Evolutionary conservation across 2,888 invertebrate genomes (phyloP).

Genomic region (Quadriops clusia): DNA sequence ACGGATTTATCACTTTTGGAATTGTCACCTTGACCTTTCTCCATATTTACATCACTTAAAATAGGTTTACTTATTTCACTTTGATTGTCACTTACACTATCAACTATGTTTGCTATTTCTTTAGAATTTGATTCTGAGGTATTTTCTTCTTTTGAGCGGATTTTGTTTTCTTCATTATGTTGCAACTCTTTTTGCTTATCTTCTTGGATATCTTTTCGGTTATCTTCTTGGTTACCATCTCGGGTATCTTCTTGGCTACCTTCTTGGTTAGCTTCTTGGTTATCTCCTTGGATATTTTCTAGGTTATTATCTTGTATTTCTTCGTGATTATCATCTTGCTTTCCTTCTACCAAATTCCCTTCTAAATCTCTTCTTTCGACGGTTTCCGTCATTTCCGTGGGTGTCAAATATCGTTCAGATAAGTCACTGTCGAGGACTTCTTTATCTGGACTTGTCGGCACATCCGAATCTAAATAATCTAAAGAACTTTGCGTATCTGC

Average conservation of each 20-base stretch:
- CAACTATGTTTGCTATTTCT: conserved; percentile 15
- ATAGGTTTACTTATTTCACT: conserved; percentile 12
- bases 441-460: conserved; percentile 38
- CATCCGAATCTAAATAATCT: conserved; percentile 21
- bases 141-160: conserved; percentile 15
- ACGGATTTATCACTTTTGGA: conserved; percentile 3
- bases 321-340: conserved; percentile 16
- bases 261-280: conserved; percentile 11
- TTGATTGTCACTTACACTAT: conserved; percentile 24
- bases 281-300: conserved; percentile 2
- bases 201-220: conserved; percentile 12
- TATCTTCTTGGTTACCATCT: conserved; percentile 8
- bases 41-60: conserved; percentile 8
- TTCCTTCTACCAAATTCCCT: conserved; percentile 20
- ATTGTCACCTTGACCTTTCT: conserved; percentile 5
- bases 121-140: conserved; percentile 14
- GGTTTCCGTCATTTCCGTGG: conserved; percentile 46
- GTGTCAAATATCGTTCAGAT: conserved; percentile 57
- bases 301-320: conserved; percentile 10
- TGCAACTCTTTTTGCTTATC: conserved; percentile 15
- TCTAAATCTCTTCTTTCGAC: conserved; percentile 30
- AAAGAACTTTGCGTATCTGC: conserved; percentile 14
- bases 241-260: conserved; percentile 9
- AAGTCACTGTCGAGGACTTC: conserved; percentile 55
- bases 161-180: conserved; percentile 10